Evolutionary conservation across 2,888 invertebrate species (phyloP).

Genomic region (Sphinx pinastri): DNA sequence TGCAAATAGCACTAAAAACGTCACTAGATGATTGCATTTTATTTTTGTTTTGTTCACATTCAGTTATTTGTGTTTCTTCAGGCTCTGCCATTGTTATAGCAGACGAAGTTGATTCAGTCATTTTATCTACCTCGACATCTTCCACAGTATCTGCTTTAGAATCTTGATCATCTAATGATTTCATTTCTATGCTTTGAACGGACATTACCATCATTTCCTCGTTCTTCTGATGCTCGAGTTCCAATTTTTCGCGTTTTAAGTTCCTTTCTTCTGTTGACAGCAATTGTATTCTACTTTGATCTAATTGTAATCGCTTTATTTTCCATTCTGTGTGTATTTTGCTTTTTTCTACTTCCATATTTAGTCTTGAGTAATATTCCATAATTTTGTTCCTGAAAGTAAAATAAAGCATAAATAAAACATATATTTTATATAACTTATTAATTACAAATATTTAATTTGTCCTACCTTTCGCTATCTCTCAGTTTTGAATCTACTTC

Average conservation of each 20-base stretch:
- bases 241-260: slow-evolving; percentile 81
- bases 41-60: slow-evolving; percentile 44
- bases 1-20: slow-evolving; percentile 66
- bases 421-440: too few species aligned
- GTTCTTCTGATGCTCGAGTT: slow-evolving; percentile 69
- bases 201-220: slow-evolving; percentile 72
- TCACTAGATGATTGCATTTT: slow-evolving; percentile 55
- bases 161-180: slow-evolving; percentile 50
- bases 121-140: slow-evolving; percentile 32
- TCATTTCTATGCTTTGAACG: slow-evolving; percentile 58
- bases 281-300: slow-evolving; percentile 73
- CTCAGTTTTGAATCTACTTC: slow-evolving; percentile 69
- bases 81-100: slow-evolving; percentile 35
- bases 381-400: slow-evolving; percentile 80
- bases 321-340: slow-evolving; percentile 84
- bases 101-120: slow-evolving; percentile 43
- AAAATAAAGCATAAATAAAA: background rate
- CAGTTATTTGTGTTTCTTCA: slow-evolving; percentile 38
- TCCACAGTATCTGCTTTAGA: slow-evolving; percentile 40
- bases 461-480: slow-evolving; percentile 67
- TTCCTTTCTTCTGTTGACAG: slow-evolving; percentile 81
- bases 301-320: slow-evolving; percentile 74
- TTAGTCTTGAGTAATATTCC: slow-evolving; percentile 86
- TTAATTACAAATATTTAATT: background rate
- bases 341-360: slow-evolving; percentile 83